Evolutionary conservation across 2,797 vertebrate species (phyloP).

Genomic region (Semotilus atromaculatus): DNA sequence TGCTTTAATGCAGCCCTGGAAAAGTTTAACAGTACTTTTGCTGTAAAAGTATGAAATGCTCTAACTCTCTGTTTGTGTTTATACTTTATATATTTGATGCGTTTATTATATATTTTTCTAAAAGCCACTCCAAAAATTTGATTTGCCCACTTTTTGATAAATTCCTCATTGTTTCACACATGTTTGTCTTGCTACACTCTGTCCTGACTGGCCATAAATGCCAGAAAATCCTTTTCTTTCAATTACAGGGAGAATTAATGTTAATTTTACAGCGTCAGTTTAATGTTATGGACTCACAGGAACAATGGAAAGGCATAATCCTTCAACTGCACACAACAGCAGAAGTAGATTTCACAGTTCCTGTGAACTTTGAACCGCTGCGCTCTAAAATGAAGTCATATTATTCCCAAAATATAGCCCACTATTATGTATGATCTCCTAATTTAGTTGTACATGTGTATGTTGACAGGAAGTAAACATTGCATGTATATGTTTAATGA

Average conservation of each 20-base stretch:
- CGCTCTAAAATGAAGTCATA: neutral
- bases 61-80: neutral
- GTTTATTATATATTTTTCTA: neutral
- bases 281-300: neutral
- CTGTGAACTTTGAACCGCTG: neutral
- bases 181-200: neutral
- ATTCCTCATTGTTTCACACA: constrained; percentile 9
- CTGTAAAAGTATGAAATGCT: neutral
- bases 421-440: neutral
- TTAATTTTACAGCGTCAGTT: constrained; percentile 3
- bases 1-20: neutral
- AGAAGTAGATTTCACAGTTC: neutral
- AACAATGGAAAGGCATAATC: constrained; percentile 5
- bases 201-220: neutral
- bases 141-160: neutral
- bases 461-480: neutral
- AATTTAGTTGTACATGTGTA: neutral
- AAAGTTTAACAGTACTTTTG: neutral
- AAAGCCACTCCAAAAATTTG: neutral
- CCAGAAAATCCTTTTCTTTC: neutral
- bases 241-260: constrained; percentile 2
- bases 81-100: neutral
- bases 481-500: neutral
- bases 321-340: constrained; percentile 6
- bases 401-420: neutral